Percentiles rank a stretch among this genome's conserved stretches.
phyloP scores from a whole-genome alignment of 2,797 vertebrate species.

The Enteromius afrohamiltoni region DNA sequence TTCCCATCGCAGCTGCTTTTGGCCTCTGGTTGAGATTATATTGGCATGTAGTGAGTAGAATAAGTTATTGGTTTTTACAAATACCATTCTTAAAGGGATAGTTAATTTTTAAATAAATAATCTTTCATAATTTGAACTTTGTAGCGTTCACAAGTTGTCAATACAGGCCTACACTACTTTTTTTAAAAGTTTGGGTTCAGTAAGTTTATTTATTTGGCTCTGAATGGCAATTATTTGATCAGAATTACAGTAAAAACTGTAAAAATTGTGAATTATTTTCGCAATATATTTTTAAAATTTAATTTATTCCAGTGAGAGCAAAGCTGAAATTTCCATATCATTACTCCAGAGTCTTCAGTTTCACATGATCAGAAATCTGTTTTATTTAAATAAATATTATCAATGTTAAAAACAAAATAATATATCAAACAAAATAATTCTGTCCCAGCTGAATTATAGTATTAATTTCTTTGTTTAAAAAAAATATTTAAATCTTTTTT shows the following conservation, averaged over 20 bases:
- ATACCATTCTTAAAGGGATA: constrained; percentile 10
- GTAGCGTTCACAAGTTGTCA: background rate
- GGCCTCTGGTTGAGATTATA: constrained; percentile 37
- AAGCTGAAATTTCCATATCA: background rate
- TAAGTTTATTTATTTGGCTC: background rate
- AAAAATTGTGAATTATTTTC: background rate
- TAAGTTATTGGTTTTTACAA: constrained; percentile 17
- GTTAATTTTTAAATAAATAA: background rate
- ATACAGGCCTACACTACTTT: background rate
- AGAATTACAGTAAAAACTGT: background rate
- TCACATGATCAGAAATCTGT: background rate
- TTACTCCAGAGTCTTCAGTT: background rate
- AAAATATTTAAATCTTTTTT: background rate
- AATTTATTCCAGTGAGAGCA: background rate
- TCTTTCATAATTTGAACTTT: background rate
- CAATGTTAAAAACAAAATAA: background rate
- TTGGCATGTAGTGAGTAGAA: constrained; percentile 49
- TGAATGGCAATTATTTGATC: background rate
- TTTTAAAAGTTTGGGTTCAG: background rate
- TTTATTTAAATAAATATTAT: background rate
- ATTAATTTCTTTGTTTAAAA: background rate
- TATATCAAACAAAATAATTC: background rate
- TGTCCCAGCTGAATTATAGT: background rate
- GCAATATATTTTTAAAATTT: background rate
- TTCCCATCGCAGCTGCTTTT: constrained; percentile 38